phyloP scores from a whole-genome alignment of 2,888 invertebrate species.

The Archips crataeganus region DNA sequence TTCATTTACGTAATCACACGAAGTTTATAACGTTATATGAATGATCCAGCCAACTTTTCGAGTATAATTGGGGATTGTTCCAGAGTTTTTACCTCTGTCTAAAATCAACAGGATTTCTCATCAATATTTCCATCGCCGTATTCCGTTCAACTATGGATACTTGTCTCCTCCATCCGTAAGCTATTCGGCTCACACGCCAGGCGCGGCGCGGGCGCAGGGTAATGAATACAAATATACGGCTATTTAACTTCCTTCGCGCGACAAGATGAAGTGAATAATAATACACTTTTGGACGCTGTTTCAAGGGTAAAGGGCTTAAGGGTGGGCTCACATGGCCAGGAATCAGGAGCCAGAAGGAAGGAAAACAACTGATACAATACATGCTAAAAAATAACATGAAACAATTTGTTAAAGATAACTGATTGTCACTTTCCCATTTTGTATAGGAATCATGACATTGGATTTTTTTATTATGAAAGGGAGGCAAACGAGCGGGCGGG shows the following conservation, averaged over 20 bases:
- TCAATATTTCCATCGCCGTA: neutral
- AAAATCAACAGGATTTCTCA: neutral
- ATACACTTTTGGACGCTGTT: conserved; percentile 52
- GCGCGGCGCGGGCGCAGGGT: conserved; percentile 66
- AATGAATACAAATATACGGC: conserved; percentile 81
- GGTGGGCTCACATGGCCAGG: conserved; percentile 52
- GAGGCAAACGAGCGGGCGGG: too few species aligned
- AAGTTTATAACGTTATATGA: too few species aligned
- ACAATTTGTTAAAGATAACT: too few species aligned
- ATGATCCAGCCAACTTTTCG: too few species aligned
- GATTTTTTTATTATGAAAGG: too few species aligned
- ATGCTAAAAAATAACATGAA: too few species aligned
- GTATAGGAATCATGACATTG: too few species aligned
- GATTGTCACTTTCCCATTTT: too few species aligned
- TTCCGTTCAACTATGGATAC: conserved; percentile 23
- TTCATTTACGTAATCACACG: too few species aligned
- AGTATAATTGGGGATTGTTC: neutral
- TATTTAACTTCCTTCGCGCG: conserved; percentile 76
- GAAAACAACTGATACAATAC: neutral
- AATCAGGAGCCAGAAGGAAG: conserved; percentile 1
- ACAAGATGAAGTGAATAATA: conserved; percentile 71
- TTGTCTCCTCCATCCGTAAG: conserved; percentile 48
- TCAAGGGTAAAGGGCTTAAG: conserved; percentile 64
- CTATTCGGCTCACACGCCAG: conserved; percentile 74
- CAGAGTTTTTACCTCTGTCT: neutral